Base-by-base conservation (phyloP, 2,888 invertebrate genomes). In the Dascillus cervinus region DNA sequence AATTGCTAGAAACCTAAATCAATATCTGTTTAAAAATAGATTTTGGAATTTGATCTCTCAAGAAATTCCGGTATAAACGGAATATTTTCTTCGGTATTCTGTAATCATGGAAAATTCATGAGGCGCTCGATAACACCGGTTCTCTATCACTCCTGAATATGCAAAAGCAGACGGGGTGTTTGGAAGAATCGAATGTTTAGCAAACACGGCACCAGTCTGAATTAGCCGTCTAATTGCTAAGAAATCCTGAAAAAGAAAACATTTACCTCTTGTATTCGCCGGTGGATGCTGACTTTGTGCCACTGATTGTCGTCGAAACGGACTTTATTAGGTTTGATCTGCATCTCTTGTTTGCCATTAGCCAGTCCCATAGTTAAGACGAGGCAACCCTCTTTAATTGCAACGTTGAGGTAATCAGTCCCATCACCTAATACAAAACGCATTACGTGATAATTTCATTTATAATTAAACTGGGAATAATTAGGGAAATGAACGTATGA, bases 251-350 rank as follows among this genome's bases (percentile, higher is more conserved):
- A 33, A 35, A 4, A 8, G n/a, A n/a, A n/a, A n/a, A 24, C 23
- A 26, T 44, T 66, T 67, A 90, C 90, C 81, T 92, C 91, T 65
- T 91, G 89, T 49, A 94, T 87, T 56, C 86, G 78, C 37, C 95
- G 70, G 56, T 88, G 86, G 2, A 95, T 86, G 32, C 84, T 81
- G 32, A 95, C 79, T 65, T 87, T 88, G 64, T 95, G 95, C 94
- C 94, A 95, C 61, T 90, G 88, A 65, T 94, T 91, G 66, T 95
- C 95, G 60, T 95, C 92, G 62, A 95, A 92, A 27, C 91, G 77
- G 13, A 91, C 82, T 64, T 82, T 82, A 26, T 85, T 78, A 0
- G 91, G 90, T 59, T 83, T 88, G 52, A 91, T 87, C 58, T 82
- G 87, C 75, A 88, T 80, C 69, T 89, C 89, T 58, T 89, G 80